phyloP scores from a whole-genome alignment of 2,888 invertebrate species.

The Dendrolimus pini region DNA sequence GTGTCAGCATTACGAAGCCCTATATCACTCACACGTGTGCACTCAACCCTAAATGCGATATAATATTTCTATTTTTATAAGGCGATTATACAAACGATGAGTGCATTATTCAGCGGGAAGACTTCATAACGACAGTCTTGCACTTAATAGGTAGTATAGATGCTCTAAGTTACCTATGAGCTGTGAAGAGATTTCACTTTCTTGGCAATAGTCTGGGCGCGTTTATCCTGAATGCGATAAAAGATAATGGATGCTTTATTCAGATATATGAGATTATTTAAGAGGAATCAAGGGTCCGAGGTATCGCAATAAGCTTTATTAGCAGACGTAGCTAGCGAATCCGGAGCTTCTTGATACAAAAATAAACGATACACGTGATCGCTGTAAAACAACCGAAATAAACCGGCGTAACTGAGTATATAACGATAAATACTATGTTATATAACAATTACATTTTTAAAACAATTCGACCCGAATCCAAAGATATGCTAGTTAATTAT shows the following conservation, averaged over 20 bases:
- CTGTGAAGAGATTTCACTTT: too few species aligned
- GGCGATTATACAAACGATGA: slow-evolving; percentile 31
- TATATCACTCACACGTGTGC: slow-evolving; percentile 18
- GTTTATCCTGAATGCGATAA: too few species aligned
- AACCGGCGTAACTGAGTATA: slow-evolving; percentile 30
- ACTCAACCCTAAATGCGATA: slow-evolving; percentile 10
- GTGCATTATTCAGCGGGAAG: slow-evolving; percentile 8
- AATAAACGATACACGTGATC: slow-evolving; percentile 55
- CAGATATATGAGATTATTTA: not conserved
- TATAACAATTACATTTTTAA: slow-evolving; percentile 25
- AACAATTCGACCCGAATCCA: slow-evolving; percentile 20
- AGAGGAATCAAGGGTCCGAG: not conserved
- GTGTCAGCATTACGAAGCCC: slow-evolving; percentile 49
- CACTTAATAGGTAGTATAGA: too few species aligned
- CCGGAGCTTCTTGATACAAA: slow-evolving; percentile 29
- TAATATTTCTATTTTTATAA: slow-evolving; percentile 42
- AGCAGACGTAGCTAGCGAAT: slow-evolving; percentile 2
- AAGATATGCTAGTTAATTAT: not conserved
- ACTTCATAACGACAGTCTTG: not conserved
- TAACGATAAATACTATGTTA: slow-evolving; percentile 27
- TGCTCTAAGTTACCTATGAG: too few species aligned
- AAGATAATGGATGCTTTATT: too few species aligned
- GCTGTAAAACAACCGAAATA: slow-evolving; percentile 41
- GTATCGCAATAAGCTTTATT: not conserved
- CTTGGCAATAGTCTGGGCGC: too few species aligned